Base-by-base conservation (phyloP, 2,888 invertebrate genomes). In the Arctia plantaginis region DNA sequence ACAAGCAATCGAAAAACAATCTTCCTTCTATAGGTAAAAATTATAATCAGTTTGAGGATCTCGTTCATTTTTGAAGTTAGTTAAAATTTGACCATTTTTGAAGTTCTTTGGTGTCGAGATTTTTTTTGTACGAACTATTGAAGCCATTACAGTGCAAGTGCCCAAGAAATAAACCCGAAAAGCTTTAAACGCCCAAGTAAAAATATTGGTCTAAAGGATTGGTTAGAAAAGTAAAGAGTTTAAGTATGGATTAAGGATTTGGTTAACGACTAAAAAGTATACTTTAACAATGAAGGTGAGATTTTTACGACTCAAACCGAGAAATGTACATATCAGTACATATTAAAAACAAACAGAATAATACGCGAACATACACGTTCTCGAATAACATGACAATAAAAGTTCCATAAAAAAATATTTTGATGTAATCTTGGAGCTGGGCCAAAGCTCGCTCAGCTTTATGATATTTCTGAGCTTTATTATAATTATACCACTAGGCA, bases 371-470 rank as follows among this genome's bases (percentile, higher is more conserved):
- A 27, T 66, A 66, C 65, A 35, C 30, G 10, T 39, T 20, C 44
- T 64, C 66, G 23, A 66, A 71, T 71, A n/a, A 41, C 41, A 23
- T 65, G 30, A 41, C 13, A 39, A 35, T 51, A 41, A 23, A 51
- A 47, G 15, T 33, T 41, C 65, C 66, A 59, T 73, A 74, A 75
- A 62, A 39, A 33, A 13, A 3, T 70, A 69, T 73, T 72, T 23
- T 35, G 59, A 72, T 72, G 62, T 64, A 35, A 41, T 23, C 20
- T n/a, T 79, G 74, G 79, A 75, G 59, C 41, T 15, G n/a, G 20
- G 81, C 81, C 77, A 81, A 80, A 74, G 51, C 66, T 73, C 44
- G 15, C 59, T 30, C n/a, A n/a, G 51, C n/a, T 13, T 35, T n/a
- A 30, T 41, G 23, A 74, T 77, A 80, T 74, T 76, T 80, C 70